Percentiles rank a stretch among this genome's conserved stretches.
Evolutionary conservation across 2,888 invertebrate genomes (phyloP).

Genomic region (Ormyrus labotus): DNA sequence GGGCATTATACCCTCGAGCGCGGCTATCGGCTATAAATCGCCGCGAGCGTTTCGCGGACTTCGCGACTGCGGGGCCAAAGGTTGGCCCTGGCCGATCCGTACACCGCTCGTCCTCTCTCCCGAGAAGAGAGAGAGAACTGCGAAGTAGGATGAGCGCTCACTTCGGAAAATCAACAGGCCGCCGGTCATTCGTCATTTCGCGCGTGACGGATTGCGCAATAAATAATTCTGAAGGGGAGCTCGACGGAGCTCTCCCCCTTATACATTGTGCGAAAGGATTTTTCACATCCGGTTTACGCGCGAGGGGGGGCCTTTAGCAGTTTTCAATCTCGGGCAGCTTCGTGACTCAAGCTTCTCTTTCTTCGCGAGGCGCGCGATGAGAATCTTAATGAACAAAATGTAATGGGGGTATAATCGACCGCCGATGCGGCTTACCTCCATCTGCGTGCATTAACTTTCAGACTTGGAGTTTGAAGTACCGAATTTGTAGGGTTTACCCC

Average conservation of each 20-base stretch:
- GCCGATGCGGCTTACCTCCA: too few species aligned
- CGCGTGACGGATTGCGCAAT: constrained; percentile 52
- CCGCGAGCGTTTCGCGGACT: not conserved
- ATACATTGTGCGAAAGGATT: constrained; percentile 21
- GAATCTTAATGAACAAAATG: too few species aligned
- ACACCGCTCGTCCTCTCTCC: constrained; percentile 18
- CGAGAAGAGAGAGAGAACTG: not conserved
- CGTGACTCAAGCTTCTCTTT: not conserved
- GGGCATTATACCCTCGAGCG: not conserved
- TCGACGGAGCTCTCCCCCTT: not conserved
- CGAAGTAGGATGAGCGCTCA: not conserved
- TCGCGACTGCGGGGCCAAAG: constrained; percentile 27
- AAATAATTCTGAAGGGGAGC: constrained; percentile 45
- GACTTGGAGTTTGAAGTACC: too few species aligned
- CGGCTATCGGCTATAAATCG: constrained; percentile 25
- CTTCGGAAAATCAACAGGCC: constrained; percentile 39
- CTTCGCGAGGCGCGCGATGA: not conserved
- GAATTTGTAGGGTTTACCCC: too few species aligned
- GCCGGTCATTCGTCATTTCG: constrained; percentile 40
- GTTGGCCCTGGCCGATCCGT: constrained; percentile 20
- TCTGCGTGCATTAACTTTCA: too few species aligned
- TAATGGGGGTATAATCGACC: too few species aligned
- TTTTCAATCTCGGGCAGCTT: constrained; percentile 39
- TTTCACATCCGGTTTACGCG: constrained; percentile 40
- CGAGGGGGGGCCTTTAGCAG: constrained; percentile 18